Conservation (phyloP, 2,113 vertebrate genomes). For the Chloebia gouldiae region DNA sequence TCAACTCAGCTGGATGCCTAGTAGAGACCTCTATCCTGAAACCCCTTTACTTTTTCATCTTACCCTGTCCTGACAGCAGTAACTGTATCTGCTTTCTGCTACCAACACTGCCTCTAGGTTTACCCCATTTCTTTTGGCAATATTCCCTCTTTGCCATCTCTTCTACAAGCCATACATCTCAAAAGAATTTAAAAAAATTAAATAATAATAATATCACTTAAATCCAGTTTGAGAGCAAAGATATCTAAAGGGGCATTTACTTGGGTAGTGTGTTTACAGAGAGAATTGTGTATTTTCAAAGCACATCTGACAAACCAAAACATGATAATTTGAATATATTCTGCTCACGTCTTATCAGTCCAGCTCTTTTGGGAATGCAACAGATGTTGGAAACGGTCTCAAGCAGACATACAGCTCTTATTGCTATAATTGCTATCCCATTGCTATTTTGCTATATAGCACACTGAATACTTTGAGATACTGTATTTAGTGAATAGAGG, state of each 20-base stretch:
- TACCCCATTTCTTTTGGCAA: background rate
- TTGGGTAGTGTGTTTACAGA: background rate
- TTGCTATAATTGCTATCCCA: slow-evolving; percentile 32
- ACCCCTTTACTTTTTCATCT: background rate
- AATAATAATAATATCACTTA: background rate
- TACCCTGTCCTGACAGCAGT: background rate
- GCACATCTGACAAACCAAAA: background rate
- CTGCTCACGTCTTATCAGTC: background rate
- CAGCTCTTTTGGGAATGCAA: background rate
- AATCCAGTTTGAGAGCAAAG: background rate
- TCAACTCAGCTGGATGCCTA: background rate
- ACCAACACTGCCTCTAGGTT: background rate
- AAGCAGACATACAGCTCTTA: background rate
- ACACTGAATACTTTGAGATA: slow-evolving; percentile 27
- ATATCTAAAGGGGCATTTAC: background rate
- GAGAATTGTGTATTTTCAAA: background rate
- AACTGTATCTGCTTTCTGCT: background rate
- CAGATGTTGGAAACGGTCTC: background rate
- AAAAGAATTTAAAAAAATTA: background rate
- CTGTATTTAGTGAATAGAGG: slow-evolving; percentile 34
- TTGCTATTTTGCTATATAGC: background rate
- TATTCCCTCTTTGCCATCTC: background rate
- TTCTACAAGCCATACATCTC: background rate
- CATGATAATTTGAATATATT: background rate
- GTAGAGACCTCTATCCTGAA: background rate